Percentiles rank a stretch among this genome's conserved stretches.
Evolutionary conservation across 2,888 invertebrate species (phyloP).

Genomic region (Lucinisca nassula): DNA sequence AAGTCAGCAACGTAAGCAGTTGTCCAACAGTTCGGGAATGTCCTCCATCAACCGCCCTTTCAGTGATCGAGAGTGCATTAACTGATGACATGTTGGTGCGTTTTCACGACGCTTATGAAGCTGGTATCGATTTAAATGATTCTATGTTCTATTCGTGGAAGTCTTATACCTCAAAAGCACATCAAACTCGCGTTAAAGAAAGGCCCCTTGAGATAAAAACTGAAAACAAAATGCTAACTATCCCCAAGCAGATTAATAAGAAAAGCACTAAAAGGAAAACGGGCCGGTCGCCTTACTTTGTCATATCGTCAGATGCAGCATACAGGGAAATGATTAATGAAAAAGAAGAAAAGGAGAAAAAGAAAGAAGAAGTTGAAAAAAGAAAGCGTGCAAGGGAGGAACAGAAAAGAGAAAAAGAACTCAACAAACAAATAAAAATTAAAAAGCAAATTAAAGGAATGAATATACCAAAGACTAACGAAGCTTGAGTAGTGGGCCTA

Average conservation of each 20-base stretch:
- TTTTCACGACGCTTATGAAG: not conserved
- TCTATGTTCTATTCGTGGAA: conserved; percentile 14
- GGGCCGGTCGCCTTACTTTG: not conserved
- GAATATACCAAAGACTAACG: not conserved
- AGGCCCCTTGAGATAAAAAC: not conserved
- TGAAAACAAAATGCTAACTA: not conserved
- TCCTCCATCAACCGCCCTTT: not conserved
- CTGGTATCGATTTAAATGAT: not conserved
- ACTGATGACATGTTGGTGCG: not conserved
- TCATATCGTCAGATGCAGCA: not conserved
- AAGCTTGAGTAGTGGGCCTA: not conserved
- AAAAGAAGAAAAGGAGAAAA: not conserved
- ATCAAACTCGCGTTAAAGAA: not conserved
- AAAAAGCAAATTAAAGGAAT: not conserved
- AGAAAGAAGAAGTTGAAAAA: not conserved
- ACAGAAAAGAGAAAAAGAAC: not conserved
- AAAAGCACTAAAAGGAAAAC: not conserved
- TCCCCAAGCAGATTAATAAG: not conserved
- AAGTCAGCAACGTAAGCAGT: not conserved
- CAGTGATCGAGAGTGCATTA: conserved; percentile 7
- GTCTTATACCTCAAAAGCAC: not conserved
- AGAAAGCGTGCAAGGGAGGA: not conserved
- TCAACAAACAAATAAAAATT: not conserved
- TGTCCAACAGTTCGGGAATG: not conserved
- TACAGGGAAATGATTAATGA: not conserved